A percentile compares a stretch with the other conserved stretches of the same genome.
Conservation (phyloP, 2,797 vertebrate genomes). For the Benthosema pterotum region DNA sequence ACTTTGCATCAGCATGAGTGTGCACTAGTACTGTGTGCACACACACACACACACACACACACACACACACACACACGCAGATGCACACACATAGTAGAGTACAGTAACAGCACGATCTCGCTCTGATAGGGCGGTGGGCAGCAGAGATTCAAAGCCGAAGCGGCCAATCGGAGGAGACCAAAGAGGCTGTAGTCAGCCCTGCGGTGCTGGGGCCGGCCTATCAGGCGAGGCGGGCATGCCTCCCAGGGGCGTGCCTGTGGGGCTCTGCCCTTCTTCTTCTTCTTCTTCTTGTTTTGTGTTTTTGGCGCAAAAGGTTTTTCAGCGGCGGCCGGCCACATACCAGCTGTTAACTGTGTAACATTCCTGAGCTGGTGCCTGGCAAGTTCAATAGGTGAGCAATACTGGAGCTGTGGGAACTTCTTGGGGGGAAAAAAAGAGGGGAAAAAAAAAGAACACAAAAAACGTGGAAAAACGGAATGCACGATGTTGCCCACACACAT, state of each 20-base stretch:
- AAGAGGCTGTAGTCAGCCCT: conserved; percentile 13
- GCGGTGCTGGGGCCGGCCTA: conserved; percentile 38
- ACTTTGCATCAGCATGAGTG: conserved; percentile 43
- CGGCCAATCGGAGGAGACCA: conserved; percentile 36
- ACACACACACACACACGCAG: conserved; percentile 33
- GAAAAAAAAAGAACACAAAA: not conserved
- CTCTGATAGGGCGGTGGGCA: conserved; percentile 50
- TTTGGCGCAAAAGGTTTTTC: conserved; percentile 43
- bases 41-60: conserved; percentile 40
- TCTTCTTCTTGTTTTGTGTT: conserved; percentile 60
- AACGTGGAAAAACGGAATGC: not conserved
- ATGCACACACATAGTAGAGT: conserved; percentile 27
- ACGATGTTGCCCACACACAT: not conserved
- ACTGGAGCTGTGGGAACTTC: conserved; percentile 62
- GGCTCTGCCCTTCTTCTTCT: conserved; percentile 48
- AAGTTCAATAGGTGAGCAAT: conserved; percentile 66
- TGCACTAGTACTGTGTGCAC: conserved; percentile 21
- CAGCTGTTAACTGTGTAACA: conserved; percentile 54
- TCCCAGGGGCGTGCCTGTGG: conserved; percentile 33
- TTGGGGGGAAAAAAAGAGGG: not conserved
- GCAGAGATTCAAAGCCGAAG: conserved; percentile 41
- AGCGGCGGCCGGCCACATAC: conserved; percentile 54
- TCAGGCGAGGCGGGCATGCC: not conserved
- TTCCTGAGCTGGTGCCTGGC: conserved; percentile 55
- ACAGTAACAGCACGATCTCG: conserved; percentile 40